These are phyloP conservation scores for Ariopsis seemanni DNA, from an alignment of 2,113 vertebrate species.

Conservation along the genomic window DNA sequence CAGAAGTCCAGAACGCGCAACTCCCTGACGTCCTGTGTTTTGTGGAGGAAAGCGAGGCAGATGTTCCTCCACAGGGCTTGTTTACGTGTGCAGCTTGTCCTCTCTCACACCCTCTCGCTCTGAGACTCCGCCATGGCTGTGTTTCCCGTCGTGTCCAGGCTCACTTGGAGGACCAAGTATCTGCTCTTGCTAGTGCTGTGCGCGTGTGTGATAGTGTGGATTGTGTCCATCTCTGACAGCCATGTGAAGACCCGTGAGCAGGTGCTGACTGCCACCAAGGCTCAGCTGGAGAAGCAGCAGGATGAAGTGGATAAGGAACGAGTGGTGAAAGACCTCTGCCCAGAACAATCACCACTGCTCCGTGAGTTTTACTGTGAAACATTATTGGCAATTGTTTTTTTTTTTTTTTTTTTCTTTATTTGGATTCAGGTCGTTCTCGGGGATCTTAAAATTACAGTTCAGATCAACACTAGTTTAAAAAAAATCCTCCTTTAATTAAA, in stretches of 20 bases:
- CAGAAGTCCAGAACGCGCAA: background rate
- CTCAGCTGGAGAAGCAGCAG: background rate
- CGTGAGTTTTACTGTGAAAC: constrained; percentile 61
- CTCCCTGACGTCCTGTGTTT: background rate
- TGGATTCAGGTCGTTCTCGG: background rate
- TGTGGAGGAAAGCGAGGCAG: background rate
- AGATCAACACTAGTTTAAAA: background rate
- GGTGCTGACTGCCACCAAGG: constrained; percentile 50
- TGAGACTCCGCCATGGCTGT: constrained; percentile 73
- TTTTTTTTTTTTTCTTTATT: background rate
- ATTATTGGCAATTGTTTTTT: background rate
- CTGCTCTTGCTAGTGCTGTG: constrained; percentile 75
- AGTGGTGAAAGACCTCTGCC: constrained; percentile 56
- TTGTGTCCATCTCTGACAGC: constrained; percentile 70
- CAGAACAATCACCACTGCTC: constrained; percentile 65
- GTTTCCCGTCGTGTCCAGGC: constrained; percentile 60
- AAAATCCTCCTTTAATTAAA: background rate
- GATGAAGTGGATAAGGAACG: constrained; percentile 36
- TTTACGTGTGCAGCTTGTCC: background rate
- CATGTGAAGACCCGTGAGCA: constrained; percentile 55
- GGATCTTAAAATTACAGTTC: background rate
- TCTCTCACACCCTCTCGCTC: background rate
- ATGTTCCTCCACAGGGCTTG: constrained; percentile 34
- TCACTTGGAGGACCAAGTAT: constrained; percentile 73
- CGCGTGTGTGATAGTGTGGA: constrained; percentile 79